Evolutionary conservation across 1,140 invertebrate species (phyloP).

Genomic region (Cherax destructor): DNA sequence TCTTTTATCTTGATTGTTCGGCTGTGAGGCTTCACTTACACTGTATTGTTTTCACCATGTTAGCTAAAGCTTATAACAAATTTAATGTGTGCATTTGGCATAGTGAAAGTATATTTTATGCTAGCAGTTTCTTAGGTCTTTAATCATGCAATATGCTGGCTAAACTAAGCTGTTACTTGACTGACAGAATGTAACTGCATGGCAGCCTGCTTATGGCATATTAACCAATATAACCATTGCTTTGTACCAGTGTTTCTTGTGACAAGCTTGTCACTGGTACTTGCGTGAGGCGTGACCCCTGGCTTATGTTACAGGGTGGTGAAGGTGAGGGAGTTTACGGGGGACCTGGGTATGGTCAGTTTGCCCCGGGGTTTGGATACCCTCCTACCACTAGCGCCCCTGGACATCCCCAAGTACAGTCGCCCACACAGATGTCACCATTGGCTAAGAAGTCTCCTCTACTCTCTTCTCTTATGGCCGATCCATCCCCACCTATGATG

Average conservation of each 20-base stretch:
- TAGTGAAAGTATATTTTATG: background rate
- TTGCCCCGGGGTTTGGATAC: slow-evolving; percentile 57
- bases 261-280: slow-evolving; percentile 9
- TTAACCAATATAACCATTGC: slow-evolving; percentile 41
- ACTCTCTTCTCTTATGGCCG: slow-evolving; percentile 74
- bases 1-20: background rate
- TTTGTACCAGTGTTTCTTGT: slow-evolving; percentile 1
- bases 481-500: slow-evolving; percentile 73
- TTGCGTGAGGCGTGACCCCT: slow-evolving; percentile 41
- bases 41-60: background rate
- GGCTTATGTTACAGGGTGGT: slow-evolving; percentile 75
- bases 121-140: slow-evolving; percentile 18
- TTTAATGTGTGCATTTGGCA: background rate
- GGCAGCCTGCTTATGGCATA: slow-evolving; percentile 46
- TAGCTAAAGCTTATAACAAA: background rate
- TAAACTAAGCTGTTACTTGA: slow-evolving; percentile 22
- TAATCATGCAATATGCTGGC: background rate
- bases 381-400: slow-evolving; percentile 60
- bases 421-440: slow-evolving; percentile 73
- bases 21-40: background rate
- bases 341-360: slow-evolving; percentile 75
- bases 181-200: slow-evolving; percentile 36
- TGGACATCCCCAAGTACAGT: slow-evolving; percentile 64
- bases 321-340: slow-evolving; percentile 78
- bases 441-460: slow-evolving; percentile 74